Base-by-base conservation (phyloP, 2,888 invertebrate species). In the Phyllotreta striolata region DNA sequence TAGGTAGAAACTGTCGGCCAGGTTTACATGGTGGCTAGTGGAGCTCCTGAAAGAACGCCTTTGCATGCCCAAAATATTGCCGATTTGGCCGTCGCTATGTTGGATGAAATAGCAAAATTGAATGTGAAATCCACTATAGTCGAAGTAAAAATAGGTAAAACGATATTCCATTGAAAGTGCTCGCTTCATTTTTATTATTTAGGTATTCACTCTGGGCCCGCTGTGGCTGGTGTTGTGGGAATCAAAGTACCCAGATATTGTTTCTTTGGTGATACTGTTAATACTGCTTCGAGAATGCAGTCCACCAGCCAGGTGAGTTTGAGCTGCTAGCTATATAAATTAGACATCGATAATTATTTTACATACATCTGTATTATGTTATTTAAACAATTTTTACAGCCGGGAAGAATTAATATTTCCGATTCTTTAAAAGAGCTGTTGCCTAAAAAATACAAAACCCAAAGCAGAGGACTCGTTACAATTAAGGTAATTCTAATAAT, bases 241-340 rank as follows among this genome's bases (percentile, higher is more conserved):
- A 82, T 91, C 41, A 91, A 93, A 75, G 88, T 93, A 56, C 94
- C 93, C 0, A 86, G 94, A 71, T 95, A 93, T 79, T 95, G 95
- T 74, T 88, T 96, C 52, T 95, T 95, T 67, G 95, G 95, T 0
- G 95, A 95, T 79, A 92, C 95, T 0, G 93, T 96, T 12, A 96
- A 96, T 78, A 95, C 93, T 0, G 95, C 95, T 1, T 93, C 95
- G 1, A 86, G 95, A 63, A 95, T 95, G 94, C 95, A 95, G 78
- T 86, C 88, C 0, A 85, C 86, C 14, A 85, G 88, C 71, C 76
- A 83, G 80, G 89, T 88, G 78, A 78, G 77, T 35, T 24, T 44
- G 12, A 38, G 1, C n/a, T 24, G 24, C 24, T 24, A 24, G 1
- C 24, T 24, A 24, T 24, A 24, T n/a, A 0, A 46, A 0, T 8